phyloP scores from a whole-genome alignment of 2,888 invertebrate genomes.

The Cremastinae sp. region DNA sequence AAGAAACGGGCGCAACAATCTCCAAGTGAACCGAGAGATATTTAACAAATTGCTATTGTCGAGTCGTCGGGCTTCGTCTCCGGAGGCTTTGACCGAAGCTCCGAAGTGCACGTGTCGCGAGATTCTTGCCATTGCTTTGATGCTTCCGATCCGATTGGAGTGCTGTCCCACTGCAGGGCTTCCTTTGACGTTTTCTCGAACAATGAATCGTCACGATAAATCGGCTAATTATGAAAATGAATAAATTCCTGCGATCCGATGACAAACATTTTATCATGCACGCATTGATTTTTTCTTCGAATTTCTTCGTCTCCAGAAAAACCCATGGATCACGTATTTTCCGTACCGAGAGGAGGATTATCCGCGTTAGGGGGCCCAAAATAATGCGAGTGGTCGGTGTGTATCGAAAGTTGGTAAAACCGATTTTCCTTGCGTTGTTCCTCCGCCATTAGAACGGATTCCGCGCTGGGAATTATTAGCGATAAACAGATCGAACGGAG shows the following conservation, averaged over 20 bases:
- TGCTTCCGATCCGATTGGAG: no score
- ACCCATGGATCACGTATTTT: slow-evolving; percentile 42
- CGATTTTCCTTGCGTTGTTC: slow-evolving; percentile 61
- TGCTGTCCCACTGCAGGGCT: no score
- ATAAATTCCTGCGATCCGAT: no score
- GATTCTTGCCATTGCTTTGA: no score
- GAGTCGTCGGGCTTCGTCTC: slow-evolving; percentile 69
- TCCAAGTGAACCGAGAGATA: slow-evolving; percentile 69
- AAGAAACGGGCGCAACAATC: slow-evolving; percentile 13
- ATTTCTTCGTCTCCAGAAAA: slow-evolving; percentile 13
- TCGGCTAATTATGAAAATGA: no score
- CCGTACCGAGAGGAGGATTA: slow-evolving; percentile 52
- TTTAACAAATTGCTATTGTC: slow-evolving; percentile 78
- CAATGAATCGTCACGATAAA: no score
- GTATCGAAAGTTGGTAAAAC: slow-evolving; percentile 29
- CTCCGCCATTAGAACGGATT: slow-evolving; percentile 63
- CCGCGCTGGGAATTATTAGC: slow-evolving; percentile 64
- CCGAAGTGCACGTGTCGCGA: no score
- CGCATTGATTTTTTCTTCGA: slow-evolving; percentile 12
- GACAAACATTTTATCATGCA: slow-evolving; percentile 20
- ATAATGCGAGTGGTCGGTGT: slow-evolving; percentile 5
- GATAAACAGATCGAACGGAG: slow-evolving; percentile 66
- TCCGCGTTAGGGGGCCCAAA: slow-evolving; percentile 39
- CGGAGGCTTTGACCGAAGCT: slow-evolving; percentile 22
- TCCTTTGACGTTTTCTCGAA: no score